Evolutionary conservation across 1,140 invertebrate genomes (phyloP).

Genomic region (Monochamus saltuarius): DNA sequence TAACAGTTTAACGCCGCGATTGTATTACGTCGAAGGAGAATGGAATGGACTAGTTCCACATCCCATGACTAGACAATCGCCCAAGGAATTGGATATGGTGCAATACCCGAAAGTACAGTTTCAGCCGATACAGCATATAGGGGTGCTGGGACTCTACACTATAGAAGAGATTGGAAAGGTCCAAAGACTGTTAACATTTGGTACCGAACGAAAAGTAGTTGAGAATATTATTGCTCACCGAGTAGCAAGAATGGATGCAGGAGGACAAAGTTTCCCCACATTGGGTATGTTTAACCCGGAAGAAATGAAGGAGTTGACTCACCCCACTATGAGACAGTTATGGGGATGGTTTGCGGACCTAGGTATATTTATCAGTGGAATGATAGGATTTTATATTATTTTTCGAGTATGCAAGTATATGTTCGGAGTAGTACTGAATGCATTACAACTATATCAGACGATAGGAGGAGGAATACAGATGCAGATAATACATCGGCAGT

Average conservation of each 20-base stretch:
- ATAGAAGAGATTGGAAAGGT: slow-evolving; percentile 17
- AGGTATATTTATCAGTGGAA: slow-evolving; percentile 18
- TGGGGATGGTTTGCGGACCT: slow-evolving; percentile 22
- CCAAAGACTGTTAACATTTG: slow-evolving; percentile 20
- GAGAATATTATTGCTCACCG: slow-evolving; percentile 16
- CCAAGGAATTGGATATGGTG: background rate
- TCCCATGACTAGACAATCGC: background rate
- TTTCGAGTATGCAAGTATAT: slow-evolving; percentile 11
- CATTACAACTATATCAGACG: background rate
- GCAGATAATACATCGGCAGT: background rate
- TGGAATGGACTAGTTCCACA: slow-evolving; percentile 16
- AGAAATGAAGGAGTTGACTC: slow-evolving; percentile 10
- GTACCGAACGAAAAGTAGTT: slow-evolving; percentile 12
- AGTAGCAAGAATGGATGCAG: slow-evolving; percentile 10
- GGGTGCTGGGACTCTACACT: slow-evolving; percentile 12
- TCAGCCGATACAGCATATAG: slow-evolving; percentile 17
- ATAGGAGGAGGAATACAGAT: background rate
- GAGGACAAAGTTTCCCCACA: slow-evolving; percentile 6
- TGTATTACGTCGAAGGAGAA: background rate
- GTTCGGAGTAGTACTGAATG: slow-evolving; percentile 6
- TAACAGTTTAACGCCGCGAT: background rate
- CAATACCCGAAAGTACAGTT: slow-evolving; percentile 6
- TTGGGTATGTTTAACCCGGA: background rate
- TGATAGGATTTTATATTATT: slow-evolving; percentile 16
- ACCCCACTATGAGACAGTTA: slow-evolving; percentile 5